Evolutionary conservation across 2,113 vertebrate species (phyloP).

Genomic region (Saguinus midas): DNA sequence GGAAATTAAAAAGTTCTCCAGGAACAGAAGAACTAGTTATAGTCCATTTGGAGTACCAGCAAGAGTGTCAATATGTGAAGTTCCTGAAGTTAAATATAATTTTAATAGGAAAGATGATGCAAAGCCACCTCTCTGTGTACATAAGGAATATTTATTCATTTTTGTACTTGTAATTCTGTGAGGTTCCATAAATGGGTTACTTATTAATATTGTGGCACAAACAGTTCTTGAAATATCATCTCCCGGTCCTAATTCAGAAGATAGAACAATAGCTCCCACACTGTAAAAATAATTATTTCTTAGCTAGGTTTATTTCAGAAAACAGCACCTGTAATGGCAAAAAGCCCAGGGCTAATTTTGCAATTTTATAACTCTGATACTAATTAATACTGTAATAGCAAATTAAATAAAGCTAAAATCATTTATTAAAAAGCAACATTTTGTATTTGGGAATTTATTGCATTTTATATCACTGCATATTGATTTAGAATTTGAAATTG

Average conservation of each 20-base stretch:
- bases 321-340: slow-evolving; percentile 56
- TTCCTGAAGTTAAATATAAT: not conserved
- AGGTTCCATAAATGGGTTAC: not conserved
- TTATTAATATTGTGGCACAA: not conserved
- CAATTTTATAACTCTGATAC: slow-evolving; percentile 43
- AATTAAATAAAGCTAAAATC: slow-evolving; percentile 68
- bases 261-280: not conserved
- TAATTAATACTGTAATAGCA: slow-evolving; percentile 68
- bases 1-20: not conserved
- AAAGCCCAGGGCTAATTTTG: slow-evolving; percentile 51
- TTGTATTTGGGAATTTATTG: slow-evolving; percentile 36
- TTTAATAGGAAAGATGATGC: not conserved
- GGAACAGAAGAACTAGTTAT: not conserved
- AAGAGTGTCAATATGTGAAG: not conserved
- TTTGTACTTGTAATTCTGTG: not conserved
- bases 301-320: slow-evolving; percentile 58
- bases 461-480: slow-evolving; percentile 43
- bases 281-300: slow-evolving; percentile 54
- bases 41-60: fast-evolving
- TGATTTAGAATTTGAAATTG: slow-evolving; percentile 45
- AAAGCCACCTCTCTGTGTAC: not conserved
- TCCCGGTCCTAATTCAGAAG: slow-evolving; percentile 41
- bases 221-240: slow-evolving; percentile 30
- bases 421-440: slow-evolving; percentile 58
- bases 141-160: not conserved